Evolutionary conservation across 2,888 invertebrate genomes (phyloP).

Genomic region (Sthenelais limicola): DNA sequence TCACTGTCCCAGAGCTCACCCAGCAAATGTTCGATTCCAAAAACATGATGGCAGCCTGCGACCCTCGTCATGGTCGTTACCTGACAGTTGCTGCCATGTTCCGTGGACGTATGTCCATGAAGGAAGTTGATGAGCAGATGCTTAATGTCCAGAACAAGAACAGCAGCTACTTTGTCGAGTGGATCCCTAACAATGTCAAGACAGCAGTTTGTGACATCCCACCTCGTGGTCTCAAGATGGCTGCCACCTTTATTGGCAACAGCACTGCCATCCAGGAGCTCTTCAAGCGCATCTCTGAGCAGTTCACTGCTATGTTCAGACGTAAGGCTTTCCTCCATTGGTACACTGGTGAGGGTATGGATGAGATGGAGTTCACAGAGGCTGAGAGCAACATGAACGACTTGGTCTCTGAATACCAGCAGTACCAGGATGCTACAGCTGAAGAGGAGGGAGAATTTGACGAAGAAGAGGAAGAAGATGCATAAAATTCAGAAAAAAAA

Average conservation of each 20-base stretch:
- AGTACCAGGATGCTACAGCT: constrained; percentile 41
- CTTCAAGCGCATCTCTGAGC: constrained; percentile 40
- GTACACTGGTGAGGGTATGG: constrained; percentile 42
- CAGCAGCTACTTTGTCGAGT: constrained; percentile 41
- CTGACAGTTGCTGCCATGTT: constrained; percentile 65
- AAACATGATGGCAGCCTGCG: constrained; percentile 41
- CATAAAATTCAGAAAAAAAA: too few species aligned
- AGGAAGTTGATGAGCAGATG: constrained; percentile 59
- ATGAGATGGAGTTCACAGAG: constrained; percentile 43
- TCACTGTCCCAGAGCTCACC: constrained; percentile 38
- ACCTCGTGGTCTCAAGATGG: constrained; percentile 40
- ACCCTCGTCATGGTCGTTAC: constrained; percentile 37
- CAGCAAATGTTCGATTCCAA: constrained; percentile 41
- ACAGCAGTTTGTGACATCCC: constrained; percentile 39
- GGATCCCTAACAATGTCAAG: constrained; percentile 42
- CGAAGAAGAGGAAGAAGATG: constrained; percentile 52
- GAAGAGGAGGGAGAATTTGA: constrained; percentile 51
- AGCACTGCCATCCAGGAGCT: constrained; percentile 41
- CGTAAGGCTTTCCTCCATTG: constrained; percentile 40
- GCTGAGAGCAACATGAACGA: constrained; percentile 40
- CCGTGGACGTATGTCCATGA: constrained; percentile 71
- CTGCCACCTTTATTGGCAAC: constrained; percentile 35
- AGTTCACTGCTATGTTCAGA: constrained; percentile 41
- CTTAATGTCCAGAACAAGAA: constrained; percentile 41
- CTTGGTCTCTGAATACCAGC: constrained; percentile 37